A percentile compares a stretch with the other conserved stretches of the same genome.
Conservation (phyloP, 2,797 vertebrate genomes). For the Borostomias antarcticus region DNA sequence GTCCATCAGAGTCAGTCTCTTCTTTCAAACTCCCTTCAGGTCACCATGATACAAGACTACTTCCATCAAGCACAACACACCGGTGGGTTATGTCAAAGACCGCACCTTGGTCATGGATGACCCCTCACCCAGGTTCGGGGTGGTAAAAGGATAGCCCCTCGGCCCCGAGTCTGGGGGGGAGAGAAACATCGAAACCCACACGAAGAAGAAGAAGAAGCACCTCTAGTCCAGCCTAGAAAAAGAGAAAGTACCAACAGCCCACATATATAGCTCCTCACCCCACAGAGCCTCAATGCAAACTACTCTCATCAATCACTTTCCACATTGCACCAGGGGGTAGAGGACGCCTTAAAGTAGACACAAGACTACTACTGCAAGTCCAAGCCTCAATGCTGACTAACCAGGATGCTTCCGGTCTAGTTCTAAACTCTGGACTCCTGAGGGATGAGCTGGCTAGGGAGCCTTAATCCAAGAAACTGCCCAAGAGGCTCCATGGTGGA, state of each 20-base stretch:
- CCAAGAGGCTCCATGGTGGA: background rate
- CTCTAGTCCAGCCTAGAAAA: constrained; percentile 21
- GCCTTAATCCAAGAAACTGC: background rate
- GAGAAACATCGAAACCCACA: too few species aligned
- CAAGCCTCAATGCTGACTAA: too few species aligned
- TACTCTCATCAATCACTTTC: constrained; percentile 18
- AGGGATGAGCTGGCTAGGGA: background rate
- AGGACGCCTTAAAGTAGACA: too few species aligned
- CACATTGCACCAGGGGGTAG: constrained; percentile 6
- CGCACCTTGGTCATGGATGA: too few species aligned
- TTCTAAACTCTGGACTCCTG: too few species aligned
- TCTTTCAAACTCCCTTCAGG: constrained; percentile 49
- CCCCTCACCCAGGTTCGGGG: too few species aligned
- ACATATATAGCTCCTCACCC: constrained; percentile 7
- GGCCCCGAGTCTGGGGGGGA: too few species aligned
- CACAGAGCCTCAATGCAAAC: background rate
- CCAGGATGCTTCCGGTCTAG: too few species aligned
- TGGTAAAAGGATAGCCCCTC: too few species aligned
- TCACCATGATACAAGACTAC: constrained; percentile 46
- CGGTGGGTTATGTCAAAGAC: background rate
- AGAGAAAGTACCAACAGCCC: constrained; percentile 11
- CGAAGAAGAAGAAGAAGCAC: too few species aligned
- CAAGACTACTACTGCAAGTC: too few species aligned
- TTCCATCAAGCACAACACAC: constrained; percentile 31
- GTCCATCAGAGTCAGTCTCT: constrained; percentile 59